Evolutionary conservation across 2,888 invertebrate genomes (phyloP), one percentile per base, ranked within the genome.

Genomic region (Orthonychiurus folsomi): DNA sequence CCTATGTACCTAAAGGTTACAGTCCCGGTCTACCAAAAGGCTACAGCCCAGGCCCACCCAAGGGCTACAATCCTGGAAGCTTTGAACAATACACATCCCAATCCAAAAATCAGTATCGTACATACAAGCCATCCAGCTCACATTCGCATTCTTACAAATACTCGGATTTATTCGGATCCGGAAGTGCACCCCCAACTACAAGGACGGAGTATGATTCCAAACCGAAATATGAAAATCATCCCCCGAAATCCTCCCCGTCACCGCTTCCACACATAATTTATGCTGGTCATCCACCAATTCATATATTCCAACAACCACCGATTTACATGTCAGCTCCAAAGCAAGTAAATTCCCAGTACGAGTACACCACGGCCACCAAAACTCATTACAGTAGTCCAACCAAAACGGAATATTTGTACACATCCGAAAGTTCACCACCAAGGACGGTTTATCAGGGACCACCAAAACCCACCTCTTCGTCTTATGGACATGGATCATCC

Each of bases 271-370:
- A 76, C 58, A 75, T 76, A 20, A 73, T 76, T 55, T 76, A 76
- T 63, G 72, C 74, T 56, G 76, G 76, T 24, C 62, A 75, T 63
- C 75, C 76, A 20, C 76, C 76, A 20, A 76, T 76, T 57, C 76
- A 76, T 60, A 73, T 76, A 15, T 76, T 76, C 68, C 74, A 75
- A 50, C 75, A 76, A 61, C 68, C 71, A 25, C 71, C 71, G 27
- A 65, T 68, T 52, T 66, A 66, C 60, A 67, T 69, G 63, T 62
- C 64, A 48, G 66, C 67, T 48, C 68, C 70, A 2, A 37, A 37
- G 15, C 9, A 37, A 5, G 5, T 37, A 15, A 37, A 37, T 9
- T 9, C 5, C 37, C 5, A 5, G 9, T 37, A 37, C 9, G 9
- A 52, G 5, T 12, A 3, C 52, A 12, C 5, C 52, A 52, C 52